Evolutionary conservation across 2,797 vertebrate species (phyloP), one percentile per base, ranked within the genome.

Genomic region (Toxotes lorentzi): DNA sequence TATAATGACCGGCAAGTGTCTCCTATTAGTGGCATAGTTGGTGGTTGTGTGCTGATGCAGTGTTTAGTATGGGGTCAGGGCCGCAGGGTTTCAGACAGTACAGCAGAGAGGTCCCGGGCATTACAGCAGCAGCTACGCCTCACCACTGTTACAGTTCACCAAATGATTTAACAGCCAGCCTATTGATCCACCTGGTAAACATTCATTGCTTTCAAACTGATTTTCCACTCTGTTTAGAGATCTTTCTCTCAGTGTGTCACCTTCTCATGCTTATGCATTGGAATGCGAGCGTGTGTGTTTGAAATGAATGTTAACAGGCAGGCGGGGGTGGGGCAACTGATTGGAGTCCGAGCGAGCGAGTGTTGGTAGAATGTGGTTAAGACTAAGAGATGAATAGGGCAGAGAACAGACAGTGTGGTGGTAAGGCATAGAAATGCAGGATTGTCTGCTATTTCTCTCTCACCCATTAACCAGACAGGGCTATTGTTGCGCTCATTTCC

Each of bases 381-480:
- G 73, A 0, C 67, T 43, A 47, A 60, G 74, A 69, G 79, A 87
- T 92, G 91, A 93, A 91, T 85, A 48, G 90, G 86, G 64, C 75
- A 47, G 75, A 83, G 69, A 80, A 78, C 86, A 91, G 90, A 93
- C 87, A 88, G 89, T 84, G 89, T 73, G 74, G 73, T 91, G 61
- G 89, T 82, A 81, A 78, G 88, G 88, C 83, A 78, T 90, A 86
- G 86, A 88, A 89, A 93, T 89, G 85, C 84, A 84, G 90, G 89
- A 91, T 92, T 92, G 92, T 91, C 81, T 88, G 71, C 77, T 75
- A 69, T 91, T 89, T 93, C 92, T 91, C 92, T 91, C 87, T 92
- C 91, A 93, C 84, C 92, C 92, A 95, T 94, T 94, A 95, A 94
- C 93, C 91, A 89, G 82, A 91, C 90, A 66, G 48, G 58, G 63